phyloP scores from a whole-genome alignment of 2,888 invertebrate species.

The Pandemis heparana region DNA sequence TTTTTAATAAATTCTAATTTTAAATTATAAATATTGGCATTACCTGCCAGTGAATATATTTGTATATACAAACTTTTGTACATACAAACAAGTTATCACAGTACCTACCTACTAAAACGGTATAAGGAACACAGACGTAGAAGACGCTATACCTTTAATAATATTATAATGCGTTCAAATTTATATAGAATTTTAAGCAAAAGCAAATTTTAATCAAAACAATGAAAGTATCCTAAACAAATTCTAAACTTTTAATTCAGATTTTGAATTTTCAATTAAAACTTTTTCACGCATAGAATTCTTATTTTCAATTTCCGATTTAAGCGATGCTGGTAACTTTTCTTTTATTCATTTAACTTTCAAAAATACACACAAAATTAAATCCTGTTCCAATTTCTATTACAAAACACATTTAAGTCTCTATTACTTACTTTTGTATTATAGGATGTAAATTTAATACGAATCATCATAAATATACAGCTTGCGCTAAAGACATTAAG shows the following conservation, averaged over 20 bases:
- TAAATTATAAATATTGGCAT: too few relatives aligned
- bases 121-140: background rate
- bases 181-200: background rate
- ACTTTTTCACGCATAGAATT: conserved; percentile 43
- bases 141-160: background rate
- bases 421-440: too few relatives aligned
- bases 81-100: too few relatives aligned
- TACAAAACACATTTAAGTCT: background rate
- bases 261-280: conserved; percentile 44
- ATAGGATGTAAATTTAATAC: too few relatives aligned
- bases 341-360: conserved; percentile 24
- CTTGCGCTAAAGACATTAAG: too few relatives aligned
- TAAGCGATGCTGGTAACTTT: conserved; percentile 13
- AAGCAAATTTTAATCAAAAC: conserved; percentile 18
- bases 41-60: too few relatives aligned
- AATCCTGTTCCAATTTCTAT: background rate
- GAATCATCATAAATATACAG: too few relatives aligned
- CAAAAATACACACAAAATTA: conserved; percentile 12
- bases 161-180: background rate
- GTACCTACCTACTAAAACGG: too few relatives aligned
- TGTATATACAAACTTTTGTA: too few relatives aligned
- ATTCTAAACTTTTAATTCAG: conserved; percentile 22
- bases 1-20: too few relatives aligned
- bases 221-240: conserved; percentile 30
- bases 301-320: conserved; percentile 25